phyloP scores from a whole-genome alignment of 92 coral and sea anemone species.

The Epizoanthus rinbou region DNA sequence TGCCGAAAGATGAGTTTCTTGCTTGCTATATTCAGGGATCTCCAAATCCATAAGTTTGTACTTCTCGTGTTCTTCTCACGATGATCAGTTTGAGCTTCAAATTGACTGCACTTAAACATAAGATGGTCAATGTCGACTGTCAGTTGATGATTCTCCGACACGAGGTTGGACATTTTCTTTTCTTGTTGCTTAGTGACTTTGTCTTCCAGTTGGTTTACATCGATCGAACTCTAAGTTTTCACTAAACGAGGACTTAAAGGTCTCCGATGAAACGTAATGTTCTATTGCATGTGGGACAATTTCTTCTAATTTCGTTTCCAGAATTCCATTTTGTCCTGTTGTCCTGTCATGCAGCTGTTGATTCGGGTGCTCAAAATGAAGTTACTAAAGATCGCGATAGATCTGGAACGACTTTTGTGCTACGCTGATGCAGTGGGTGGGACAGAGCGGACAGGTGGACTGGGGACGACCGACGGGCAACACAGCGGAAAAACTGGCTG shows the following conservation, averaged over 20 bases:
- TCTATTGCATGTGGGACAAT: neutral
- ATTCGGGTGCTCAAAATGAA: too few relatives aligned
- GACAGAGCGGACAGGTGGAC: too few relatives aligned
- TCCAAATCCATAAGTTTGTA: slow-evolving; percentile 24
- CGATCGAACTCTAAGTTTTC: neutral
- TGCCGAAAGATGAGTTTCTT: neutral
- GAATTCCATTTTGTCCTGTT: neutral
- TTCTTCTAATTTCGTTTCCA: neutral
- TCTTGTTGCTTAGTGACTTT: neutral
- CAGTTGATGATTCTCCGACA: neutral
- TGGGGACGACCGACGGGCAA: too few relatives aligned
- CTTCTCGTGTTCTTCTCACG: slow-evolving; percentile 7
- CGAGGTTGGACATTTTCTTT: neutral
- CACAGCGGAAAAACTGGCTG: too few relatives aligned
- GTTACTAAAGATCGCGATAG: too few relatives aligned
- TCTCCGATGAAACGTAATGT: neutral
- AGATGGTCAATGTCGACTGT: neutral
- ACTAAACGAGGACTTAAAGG: neutral
- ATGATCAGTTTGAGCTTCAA: neutral
- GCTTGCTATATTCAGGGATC: slow-evolving; percentile 1
- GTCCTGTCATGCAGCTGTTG: too few relatives aligned
- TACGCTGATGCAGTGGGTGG: too few relatives aligned
- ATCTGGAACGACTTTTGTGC: too few relatives aligned
- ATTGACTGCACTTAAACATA: neutral
- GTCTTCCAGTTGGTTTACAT: neutral